Conservation (phyloP, 2,797 vertebrate species). For the Tarsius wallacei region DNA sequence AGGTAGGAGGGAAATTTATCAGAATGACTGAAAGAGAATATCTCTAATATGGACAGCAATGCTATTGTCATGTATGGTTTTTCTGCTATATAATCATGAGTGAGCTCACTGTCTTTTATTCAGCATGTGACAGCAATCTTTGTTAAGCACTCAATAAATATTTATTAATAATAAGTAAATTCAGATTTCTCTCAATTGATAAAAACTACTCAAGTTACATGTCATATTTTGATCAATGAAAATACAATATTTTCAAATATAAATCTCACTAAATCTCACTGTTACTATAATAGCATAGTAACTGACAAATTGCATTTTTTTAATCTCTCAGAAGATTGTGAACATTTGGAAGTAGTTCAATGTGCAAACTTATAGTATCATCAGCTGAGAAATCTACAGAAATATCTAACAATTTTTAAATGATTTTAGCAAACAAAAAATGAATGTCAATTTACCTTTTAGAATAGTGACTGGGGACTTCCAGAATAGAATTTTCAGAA, state of each 20-base stretch:
- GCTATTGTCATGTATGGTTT: background rate
- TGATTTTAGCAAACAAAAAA: background rate
- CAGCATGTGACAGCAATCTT: background rate
- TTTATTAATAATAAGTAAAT: background rate
- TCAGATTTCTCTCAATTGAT: background rate
- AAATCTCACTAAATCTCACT: background rate
- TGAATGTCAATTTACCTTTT: background rate
- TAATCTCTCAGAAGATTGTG: background rate
- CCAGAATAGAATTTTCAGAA: background rate
- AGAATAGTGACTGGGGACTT: background rate
- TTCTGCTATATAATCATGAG: background rate
- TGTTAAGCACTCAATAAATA: background rate
- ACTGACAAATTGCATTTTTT: conserved; percentile 3
- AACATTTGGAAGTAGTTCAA: background rate
- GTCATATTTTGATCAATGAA: background rate
- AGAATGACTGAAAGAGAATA: background rate
- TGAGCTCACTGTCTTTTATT: background rate
- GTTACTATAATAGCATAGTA: background rate
- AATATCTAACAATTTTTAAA: background rate
- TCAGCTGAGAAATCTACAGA: background rate
- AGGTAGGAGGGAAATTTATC: background rate
- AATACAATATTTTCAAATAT: background rate
- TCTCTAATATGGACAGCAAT: background rate
- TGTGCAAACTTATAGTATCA: background rate
- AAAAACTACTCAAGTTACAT: background rate